These are phyloP conservation scores for Brachyrhaphis roseni DNA, from an alignment of 2,797 vertebrate genomes.

Conservation along the genomic window DNA sequence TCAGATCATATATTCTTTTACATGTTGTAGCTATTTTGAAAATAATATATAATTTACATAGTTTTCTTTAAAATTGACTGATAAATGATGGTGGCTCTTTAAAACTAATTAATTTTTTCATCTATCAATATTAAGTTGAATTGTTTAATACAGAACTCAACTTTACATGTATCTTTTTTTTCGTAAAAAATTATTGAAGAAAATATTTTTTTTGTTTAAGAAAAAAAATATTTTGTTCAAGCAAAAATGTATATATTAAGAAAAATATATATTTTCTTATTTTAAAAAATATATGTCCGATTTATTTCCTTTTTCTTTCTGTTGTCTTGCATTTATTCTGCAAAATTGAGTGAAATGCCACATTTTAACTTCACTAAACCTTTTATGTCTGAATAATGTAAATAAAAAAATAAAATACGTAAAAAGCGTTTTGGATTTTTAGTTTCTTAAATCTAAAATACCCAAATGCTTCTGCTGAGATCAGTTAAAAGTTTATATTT, in stretches of 20 bases:
- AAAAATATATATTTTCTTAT: neutral
- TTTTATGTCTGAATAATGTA: no score
- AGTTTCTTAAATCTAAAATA: constrained; percentile 10
- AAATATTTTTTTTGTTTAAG: neutral
- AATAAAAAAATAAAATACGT: neutral
- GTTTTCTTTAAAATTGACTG: neutral
- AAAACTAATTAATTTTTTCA: neutral
- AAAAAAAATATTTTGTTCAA: no score
- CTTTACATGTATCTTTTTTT: neutral
- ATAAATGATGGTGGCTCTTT: neutral
- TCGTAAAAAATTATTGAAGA: no score
- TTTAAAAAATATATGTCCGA: neutral
- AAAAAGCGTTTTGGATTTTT: neutral
- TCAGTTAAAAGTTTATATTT: constrained; percentile 19
- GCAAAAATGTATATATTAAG: no score
- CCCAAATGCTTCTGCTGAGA: constrained; percentile 13
- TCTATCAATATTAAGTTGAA: neutral
- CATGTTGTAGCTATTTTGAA: neutral
- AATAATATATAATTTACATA: neutral
- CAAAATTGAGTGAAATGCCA: neutral
- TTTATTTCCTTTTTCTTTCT: neutral
- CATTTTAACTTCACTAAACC: neutral
- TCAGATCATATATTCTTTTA: neutral
- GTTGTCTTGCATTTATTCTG: neutral
- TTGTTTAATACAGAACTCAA: neutral